Conservation (phyloP, 2,797 vertebrate species). For the Rhabdophis nuchalis region DNA sequence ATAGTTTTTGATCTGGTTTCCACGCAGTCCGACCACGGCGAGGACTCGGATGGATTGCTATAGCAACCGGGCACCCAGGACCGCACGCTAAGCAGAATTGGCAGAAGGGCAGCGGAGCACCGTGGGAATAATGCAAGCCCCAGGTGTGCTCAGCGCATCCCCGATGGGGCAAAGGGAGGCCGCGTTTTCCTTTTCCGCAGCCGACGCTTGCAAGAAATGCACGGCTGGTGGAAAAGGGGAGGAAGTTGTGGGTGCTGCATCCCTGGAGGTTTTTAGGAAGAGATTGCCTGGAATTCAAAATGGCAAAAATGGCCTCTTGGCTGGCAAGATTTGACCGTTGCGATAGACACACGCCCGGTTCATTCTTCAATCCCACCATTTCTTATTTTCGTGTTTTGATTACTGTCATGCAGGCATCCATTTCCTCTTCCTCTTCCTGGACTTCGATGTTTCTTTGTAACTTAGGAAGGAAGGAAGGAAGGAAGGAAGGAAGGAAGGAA, state of each 20-base stretch:
- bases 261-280: no score
- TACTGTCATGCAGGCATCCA: fast-evolving
- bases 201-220: neutral
- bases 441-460: no score
- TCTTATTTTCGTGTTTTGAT: neutral
- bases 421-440: no score
- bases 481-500: no score
- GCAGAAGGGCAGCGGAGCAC: constrained; percentile 38
- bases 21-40: constrained; percentile 54
- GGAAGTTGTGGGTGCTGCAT: no score
- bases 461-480: no score
- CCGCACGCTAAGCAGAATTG: constrained; percentile 61
- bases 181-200: neutral
- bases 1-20: constrained; percentile 61
- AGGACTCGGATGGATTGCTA: constrained; percentile 62
- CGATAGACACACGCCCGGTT: no score
- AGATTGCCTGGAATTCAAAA: neutral
- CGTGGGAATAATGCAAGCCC: constrained; percentile 29
- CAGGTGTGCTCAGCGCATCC: neutral
- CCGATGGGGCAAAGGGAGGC: constrained; percentile 5
- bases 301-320: no score
- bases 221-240: neutral
- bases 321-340: neutral
- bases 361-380: no score
- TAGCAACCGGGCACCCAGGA: constrained; percentile 63